Conservation (phyloP, 2,888 invertebrate species). For the Drosophila algonquin region DNA sequence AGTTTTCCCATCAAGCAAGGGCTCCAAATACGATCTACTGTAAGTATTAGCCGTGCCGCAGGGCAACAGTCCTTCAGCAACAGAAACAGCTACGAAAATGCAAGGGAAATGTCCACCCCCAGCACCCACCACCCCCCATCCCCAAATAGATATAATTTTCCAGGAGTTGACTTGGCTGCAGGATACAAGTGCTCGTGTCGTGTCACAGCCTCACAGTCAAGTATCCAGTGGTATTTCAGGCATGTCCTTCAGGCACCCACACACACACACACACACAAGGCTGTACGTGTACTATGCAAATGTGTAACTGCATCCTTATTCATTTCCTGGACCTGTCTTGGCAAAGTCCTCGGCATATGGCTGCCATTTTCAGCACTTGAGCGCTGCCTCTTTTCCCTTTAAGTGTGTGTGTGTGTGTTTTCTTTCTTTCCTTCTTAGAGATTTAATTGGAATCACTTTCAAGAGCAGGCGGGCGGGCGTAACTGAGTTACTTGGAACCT, state of each 20-base stretch:
- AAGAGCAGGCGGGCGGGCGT: neutral
- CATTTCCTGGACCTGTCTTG: slow-evolving; percentile 39
- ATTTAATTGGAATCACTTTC: slow-evolving; percentile 44
- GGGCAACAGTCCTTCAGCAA: neutral
- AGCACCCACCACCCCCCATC: neutral
- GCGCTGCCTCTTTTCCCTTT: slow-evolving; percentile 11
- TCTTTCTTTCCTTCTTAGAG: slow-evolving; percentile 19
- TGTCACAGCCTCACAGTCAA: slow-evolving; percentile 32
- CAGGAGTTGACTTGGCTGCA: neutral
- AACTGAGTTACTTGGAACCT: too few relatives aligned
- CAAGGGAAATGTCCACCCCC: neutral
- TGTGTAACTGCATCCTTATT: slow-evolving; percentile 40
- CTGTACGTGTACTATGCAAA: slow-evolving; percentile 1
- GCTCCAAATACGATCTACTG: slow-evolving; percentile 52
- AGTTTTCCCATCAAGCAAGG: slow-evolving; percentile 42
- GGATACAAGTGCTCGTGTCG: neutral
- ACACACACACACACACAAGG: slow-evolving; percentile 5
- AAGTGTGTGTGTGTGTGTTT: neutral
- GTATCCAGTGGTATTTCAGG: slow-evolving; percentile 17
- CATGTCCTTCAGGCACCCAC: slow-evolving; percentile 30
- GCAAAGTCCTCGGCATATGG: too few relatives aligned
- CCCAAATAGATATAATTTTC: neutral
- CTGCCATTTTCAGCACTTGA: slow-evolving; percentile 50
- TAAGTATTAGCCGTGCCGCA: slow-evolving; percentile 60
- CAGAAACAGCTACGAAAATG: neutral